Evolutionary conservation across 2,888 invertebrate genomes (phyloP).

Genomic region (Oasisia sp.): DNA sequence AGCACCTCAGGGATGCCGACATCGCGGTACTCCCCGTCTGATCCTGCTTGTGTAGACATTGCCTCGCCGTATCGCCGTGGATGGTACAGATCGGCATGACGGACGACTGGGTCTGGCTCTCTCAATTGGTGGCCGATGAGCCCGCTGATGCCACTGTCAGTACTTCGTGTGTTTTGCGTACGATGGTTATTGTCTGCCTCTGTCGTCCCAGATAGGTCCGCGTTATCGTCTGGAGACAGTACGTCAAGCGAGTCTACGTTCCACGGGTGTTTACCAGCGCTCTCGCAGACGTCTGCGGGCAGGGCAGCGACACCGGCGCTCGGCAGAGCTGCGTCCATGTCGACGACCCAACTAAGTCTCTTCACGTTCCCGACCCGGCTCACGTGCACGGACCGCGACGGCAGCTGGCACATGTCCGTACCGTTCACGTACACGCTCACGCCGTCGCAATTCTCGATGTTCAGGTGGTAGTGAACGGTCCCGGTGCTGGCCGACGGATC

Average conservation of each 20-base stretch:
- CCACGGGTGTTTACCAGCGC: background rate
- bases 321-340: background rate
- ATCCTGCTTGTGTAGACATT: background rate
- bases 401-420: background rate
- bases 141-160: background rate
- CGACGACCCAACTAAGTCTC: slow-evolving; percentile 4
- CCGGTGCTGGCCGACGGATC: background rate
- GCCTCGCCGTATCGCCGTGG: background rate
- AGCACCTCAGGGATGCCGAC: background rate
- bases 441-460: slow-evolving; percentile 4
- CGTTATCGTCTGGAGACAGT: background rate
- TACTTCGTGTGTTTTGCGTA: background rate
- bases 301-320: background rate
- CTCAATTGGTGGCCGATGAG: background rate
- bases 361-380: background rate
- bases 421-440: background rate
- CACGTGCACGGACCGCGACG: slow-evolving; percentile 1
- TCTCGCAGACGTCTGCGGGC: background rate
- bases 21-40: background rate
- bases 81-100: background rate
- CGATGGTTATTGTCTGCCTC: background rate
- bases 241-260: background rate
- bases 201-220: background rate
- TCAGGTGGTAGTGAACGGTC: background rate
- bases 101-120: background rate